Percentiles rank a stretch among this genome's conserved stretches.
Conservation (phyloP, 2,888 invertebrate species). For the Amphipyra tragopoginis region DNA sequence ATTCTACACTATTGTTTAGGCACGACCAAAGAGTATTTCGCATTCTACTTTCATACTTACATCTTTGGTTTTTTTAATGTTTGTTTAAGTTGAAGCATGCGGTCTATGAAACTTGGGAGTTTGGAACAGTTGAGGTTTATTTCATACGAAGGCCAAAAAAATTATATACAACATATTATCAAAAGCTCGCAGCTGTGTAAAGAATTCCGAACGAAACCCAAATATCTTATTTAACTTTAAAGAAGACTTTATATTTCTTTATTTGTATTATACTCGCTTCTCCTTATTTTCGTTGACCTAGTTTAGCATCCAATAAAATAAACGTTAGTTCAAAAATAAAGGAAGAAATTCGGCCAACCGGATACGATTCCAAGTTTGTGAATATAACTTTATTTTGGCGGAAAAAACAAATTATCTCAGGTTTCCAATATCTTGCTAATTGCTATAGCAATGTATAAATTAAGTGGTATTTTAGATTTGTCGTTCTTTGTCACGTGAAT, state of each 20-base stretch:
- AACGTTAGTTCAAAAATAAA: neutral
- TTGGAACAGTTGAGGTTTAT: slow-evolving; percentile 26
- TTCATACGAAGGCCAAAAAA: neutral
- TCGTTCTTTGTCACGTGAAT: slow-evolving; percentile 41
- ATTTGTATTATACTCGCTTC: neutral
- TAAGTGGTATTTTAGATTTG: slow-evolving; percentile 11
- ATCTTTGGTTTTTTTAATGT: neutral
- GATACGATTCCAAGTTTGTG: slow-evolving; percentile 6
- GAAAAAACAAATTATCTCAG: slow-evolving; percentile 33
- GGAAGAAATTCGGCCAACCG: neutral
- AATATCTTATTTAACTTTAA: neutral
- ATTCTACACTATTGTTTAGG: slow-evolving; percentile 73
- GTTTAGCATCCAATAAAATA: neutral
- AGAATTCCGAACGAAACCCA: neutral
- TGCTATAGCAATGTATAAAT: slow-evolving; percentile 19
- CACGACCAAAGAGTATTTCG: slow-evolving; percentile 53
- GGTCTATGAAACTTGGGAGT: neutral
- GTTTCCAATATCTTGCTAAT: slow-evolving; percentile 28
- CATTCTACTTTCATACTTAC: slow-evolving; percentile 51
- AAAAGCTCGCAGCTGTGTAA: neutral
- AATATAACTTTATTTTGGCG: slow-evolving; percentile 8
- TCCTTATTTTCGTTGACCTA: slow-evolving; percentile 7
- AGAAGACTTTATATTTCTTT: slow-evolving; percentile 2
- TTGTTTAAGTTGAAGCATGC: neutral
- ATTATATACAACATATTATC: too few species aligned